Evolutionary conservation across 2,113 vertebrate genomes (phyloP).

Genomic region (Trichomycterus rosablanca): DNA sequence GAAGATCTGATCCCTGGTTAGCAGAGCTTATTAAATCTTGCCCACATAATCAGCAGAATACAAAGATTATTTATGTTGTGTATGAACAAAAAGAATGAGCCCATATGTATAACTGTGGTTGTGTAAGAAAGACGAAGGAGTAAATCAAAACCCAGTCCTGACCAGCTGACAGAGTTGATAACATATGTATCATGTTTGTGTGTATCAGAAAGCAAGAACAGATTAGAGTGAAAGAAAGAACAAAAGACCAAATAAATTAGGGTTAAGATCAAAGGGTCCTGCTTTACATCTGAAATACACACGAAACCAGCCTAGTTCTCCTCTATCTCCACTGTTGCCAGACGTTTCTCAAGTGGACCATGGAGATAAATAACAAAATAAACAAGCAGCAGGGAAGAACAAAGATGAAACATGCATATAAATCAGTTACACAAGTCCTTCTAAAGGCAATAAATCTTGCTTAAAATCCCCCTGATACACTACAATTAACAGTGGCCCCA

Average conservation of each 20-base stretch:
- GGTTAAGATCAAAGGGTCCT: conserved; percentile 25
- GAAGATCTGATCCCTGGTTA: no score
- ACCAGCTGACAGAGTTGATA: neutral
- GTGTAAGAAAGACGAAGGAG: no score
- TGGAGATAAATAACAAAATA: conserved; percentile 35
- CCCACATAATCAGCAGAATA: no score
- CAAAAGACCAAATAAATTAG: neutral
- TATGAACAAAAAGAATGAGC: no score
- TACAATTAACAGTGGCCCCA: no score
- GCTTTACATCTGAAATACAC: conserved; percentile 26
- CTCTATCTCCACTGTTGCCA: neutral
- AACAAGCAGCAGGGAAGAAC: conserved; percentile 21
- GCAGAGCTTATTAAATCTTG: no score
- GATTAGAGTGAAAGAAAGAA: neutral
- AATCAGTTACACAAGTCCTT: conserved; percentile 13
- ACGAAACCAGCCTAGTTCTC: neutral
- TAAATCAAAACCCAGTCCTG: no score
- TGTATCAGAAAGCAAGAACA: no score
- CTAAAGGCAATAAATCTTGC: neutral
- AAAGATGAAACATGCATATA: neutral
- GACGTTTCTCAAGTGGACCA: conserved; percentile 18
- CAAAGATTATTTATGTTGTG: no score
- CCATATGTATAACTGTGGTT: no score
- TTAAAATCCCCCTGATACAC: conserved; percentile 1
- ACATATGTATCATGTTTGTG: no score